Conservation (phyloP, 2,113 vertebrate genomes). For the Prochilodus magdalenae region DNA sequence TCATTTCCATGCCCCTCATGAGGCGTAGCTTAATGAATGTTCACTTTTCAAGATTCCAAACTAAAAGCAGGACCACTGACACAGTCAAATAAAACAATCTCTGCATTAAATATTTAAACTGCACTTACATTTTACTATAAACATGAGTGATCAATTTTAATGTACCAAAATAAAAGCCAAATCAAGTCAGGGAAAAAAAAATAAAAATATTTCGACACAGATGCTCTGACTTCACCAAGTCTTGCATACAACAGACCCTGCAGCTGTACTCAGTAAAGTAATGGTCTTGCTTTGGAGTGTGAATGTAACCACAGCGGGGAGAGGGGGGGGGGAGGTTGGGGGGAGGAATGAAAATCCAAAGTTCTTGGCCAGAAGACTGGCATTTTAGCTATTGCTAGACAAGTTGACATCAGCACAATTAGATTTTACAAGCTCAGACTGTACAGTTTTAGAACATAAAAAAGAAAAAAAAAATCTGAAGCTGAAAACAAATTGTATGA, state of each 20-base stretch:
- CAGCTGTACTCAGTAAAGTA: constrained; percentile 28
- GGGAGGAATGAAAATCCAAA: constrained; percentile 2
- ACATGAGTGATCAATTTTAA: constrained; percentile 75
- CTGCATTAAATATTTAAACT: constrained; percentile 68
- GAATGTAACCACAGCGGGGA: constrained; percentile 30
- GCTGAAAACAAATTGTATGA: constrained; percentile 62
- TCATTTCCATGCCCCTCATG: neutral
- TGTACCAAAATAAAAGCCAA: constrained; percentile 70
- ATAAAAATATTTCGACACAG: constrained; percentile 51
- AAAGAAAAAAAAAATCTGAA: constrained; percentile 63
- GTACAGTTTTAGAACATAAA: constrained; percentile 75
- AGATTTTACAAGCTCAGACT: constrained; percentile 71
- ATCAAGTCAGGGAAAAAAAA: constrained; percentile 51
- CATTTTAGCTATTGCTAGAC: constrained; percentile 65
- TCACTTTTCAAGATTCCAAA: neutral
- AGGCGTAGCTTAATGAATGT: neutral
- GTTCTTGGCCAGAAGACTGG: constrained; percentile 57
- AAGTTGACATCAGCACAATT: constrained; percentile 67
- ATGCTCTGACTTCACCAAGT: constrained; percentile 26
- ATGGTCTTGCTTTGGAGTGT: constrained; percentile 57
- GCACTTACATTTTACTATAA: constrained; percentile 78
- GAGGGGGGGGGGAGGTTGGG: too few species aligned
- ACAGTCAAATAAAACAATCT: constrained; percentile 35
- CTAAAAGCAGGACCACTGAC: neutral
- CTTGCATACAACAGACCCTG: constrained; percentile 1